Conservation (phyloP, 2,797 vertebrate species). For the Gadopsis bispinosus region DNA sequence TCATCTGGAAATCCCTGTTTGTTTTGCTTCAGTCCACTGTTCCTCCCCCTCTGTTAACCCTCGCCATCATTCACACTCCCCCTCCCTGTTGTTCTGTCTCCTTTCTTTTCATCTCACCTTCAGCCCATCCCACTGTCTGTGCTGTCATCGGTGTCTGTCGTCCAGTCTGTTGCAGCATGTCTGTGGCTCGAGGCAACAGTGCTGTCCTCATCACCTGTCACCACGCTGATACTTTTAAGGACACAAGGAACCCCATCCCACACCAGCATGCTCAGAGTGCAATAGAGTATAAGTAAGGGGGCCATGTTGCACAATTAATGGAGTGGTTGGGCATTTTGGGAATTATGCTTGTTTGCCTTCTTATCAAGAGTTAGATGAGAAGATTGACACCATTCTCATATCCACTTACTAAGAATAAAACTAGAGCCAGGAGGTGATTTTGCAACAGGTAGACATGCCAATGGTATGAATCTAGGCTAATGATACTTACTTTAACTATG, state of each 20-base stretch:
- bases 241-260: constrained; percentile 13
- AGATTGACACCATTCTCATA: neutral
- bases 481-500: neutral
- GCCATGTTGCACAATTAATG: neutral
- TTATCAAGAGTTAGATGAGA: neutral
- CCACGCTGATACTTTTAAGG: constrained; percentile 34
- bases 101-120: constrained; percentile 46
- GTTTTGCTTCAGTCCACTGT: constrained; percentile 51
- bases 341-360: neutral
- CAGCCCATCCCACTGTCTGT: constrained; percentile 27
- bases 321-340: too few species aligned
- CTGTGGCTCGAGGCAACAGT: constrained; percentile 48
- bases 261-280: constrained; percentile 9
- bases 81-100: constrained; percentile 16
- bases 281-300: neutral
- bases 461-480: neutral
- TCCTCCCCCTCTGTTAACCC: constrained; percentile 41
- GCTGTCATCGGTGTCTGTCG: constrained; percentile 56
- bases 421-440: neutral
- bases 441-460: neutral
- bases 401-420: neutral
- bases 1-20: constrained; percentile 61
- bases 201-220: constrained; percentile 54
- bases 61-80: constrained; percentile 18
- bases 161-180: constrained; percentile 23